These are phyloP conservation scores for Eira barbara DNA, from an alignment of 2,113 vertebrate species.

Conservation along the genomic window DNA sequence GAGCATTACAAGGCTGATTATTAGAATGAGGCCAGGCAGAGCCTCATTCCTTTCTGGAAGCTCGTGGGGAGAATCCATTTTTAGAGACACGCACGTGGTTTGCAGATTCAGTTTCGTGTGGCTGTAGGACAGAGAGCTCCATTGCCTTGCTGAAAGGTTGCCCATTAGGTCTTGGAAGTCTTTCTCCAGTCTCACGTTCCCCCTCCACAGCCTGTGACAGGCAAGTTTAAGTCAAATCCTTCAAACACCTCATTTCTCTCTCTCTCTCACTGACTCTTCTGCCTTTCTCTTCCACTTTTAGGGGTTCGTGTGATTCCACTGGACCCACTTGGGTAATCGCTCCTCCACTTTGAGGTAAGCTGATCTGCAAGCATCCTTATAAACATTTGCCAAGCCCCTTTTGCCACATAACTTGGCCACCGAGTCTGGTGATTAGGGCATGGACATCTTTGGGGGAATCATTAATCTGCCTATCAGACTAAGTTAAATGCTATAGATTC, in stretches of 20 bases:
- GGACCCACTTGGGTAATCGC: background rate
- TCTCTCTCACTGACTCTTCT: background rate
- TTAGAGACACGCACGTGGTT: background rate
- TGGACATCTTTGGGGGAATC: background rate
- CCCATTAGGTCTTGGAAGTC: background rate
- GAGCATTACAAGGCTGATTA: background rate
- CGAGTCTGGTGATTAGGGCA: background rate
- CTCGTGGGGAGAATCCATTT: background rate
- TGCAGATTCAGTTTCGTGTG: background rate
- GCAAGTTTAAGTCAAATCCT: background rate
- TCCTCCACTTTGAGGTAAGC: background rate
- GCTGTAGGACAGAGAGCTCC: background rate
- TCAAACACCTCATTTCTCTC: background rate
- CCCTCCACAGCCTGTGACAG: fast-evolving
- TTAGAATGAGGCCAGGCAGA: background rate
- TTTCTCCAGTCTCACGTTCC: background rate
- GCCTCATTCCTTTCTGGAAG: background rate
- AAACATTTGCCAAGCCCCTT: background rate
- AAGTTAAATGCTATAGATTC: background rate
- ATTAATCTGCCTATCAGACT: background rate
- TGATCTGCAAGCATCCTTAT: background rate
- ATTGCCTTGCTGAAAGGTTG: background rate
- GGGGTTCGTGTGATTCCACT: background rate
- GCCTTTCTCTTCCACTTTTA: background rate
- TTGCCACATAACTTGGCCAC: background rate